These are phyloP conservation scores for Piaya cayana DNA, from an alignment of 2,113 vertebrate species.

Conservation along the genomic window DNA sequence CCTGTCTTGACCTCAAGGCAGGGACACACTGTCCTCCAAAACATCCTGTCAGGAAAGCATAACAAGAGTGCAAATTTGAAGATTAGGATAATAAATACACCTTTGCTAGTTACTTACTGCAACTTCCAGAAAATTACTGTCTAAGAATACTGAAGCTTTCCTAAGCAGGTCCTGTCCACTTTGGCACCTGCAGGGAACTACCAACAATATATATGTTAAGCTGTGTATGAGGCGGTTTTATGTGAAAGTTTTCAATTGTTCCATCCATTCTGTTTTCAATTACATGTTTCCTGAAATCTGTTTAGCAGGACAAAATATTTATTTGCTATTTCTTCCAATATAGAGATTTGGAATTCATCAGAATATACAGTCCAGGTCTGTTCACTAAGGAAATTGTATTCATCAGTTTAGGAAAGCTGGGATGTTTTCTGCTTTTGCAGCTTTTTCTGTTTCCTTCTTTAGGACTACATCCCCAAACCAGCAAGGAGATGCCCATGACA, in stretches of 20 bases:
- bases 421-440: background rate
- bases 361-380: background rate
- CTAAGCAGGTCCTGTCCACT: background rate
- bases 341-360: background rate
- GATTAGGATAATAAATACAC: conserved; percentile 25
- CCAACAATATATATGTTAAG: background rate
- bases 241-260: background rate
- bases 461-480: background rate
- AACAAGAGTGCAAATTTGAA: conserved; percentile 2
- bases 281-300: background rate
- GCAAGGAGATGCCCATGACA: background rate
- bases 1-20: conserved; percentile 40
- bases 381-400: background rate
- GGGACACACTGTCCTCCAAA: conserved; percentile 59
- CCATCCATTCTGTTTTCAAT: background rate
- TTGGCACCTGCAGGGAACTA: background rate
- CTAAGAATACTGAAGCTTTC: background rate
- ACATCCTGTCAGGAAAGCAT: conserved; percentile 62
- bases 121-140: background rate
- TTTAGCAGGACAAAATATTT: background rate
- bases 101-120: background rate
- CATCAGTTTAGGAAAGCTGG: background rate
- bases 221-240: background rate
- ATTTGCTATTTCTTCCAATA: background rate
- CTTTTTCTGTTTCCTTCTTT: background rate